Conservation (phyloP, 2,113 vertebrate species). For the Planiliza haematocheilus region DNA sequence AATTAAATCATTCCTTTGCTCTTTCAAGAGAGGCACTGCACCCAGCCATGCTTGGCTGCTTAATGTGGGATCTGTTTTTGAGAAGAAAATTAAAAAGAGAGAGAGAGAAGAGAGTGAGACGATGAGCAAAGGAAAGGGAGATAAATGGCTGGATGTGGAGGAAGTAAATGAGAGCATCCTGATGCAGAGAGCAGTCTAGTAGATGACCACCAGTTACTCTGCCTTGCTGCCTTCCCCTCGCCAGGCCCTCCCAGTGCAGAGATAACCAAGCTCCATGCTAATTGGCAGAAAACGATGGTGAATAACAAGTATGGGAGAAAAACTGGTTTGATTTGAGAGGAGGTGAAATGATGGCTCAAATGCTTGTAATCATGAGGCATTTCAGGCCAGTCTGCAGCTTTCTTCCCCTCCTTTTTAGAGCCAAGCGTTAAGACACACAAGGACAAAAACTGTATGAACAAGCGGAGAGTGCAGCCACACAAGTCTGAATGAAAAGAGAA, state of each 20-base stretch:
- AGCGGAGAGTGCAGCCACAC: neutral
- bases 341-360: slow-evolving; percentile 68
- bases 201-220: slow-evolving; percentile 65
- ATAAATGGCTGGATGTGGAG: slow-evolving; percentile 77
- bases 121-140: slow-evolving; percentile 64
- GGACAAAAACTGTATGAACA: slow-evolving; percentile 11
- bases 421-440: slow-evolving; percentile 36
- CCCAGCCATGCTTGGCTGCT: slow-evolving; percentile 72
- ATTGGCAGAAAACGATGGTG: slow-evolving; percentile 72
- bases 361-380: slow-evolving; percentile 62
- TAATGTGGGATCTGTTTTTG: slow-evolving; percentile 79
- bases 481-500: slow-evolving; percentile 8
- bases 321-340: slow-evolving; percentile 67
- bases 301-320: slow-evolving; percentile 70
- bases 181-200: slow-evolving; percentile 74
- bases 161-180: slow-evolving; percentile 80
- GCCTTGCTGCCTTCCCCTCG: slow-evolving; percentile 55
- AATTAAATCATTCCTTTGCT: slow-evolving; percentile 82
- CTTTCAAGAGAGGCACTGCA: slow-evolving; percentile 74
- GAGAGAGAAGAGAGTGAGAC: slow-evolving; percentile 54
- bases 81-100: slow-evolving; percentile 80
- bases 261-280: slow-evolving; percentile 56
- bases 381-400: slow-evolving; percentile 33
- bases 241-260: slow-evolving; percentile 55
- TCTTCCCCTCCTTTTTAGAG: slow-evolving; percentile 22